phyloP scores from a whole-genome alignment of 2,888 invertebrate genomes.

The Callimorpha dominula region DNA sequence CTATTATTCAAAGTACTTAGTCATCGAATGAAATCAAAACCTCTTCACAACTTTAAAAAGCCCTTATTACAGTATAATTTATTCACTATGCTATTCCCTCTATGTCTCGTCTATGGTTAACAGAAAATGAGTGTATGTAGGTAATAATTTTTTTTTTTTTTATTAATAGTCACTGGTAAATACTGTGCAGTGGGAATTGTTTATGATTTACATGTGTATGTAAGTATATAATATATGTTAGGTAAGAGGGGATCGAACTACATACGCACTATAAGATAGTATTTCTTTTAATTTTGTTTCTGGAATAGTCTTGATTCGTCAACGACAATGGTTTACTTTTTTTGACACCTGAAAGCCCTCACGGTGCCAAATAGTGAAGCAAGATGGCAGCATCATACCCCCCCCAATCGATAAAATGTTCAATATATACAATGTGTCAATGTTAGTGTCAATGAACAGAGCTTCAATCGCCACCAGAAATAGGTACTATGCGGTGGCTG shows the following conservation, averaged over 20 bases:
- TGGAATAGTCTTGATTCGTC: too few relatives aligned
- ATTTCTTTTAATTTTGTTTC: too few relatives aligned
- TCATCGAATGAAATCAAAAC: constrained; percentile 12
- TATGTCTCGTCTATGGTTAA: constrained; percentile 4
- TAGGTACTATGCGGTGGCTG: too few relatives aligned
- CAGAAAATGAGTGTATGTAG: constrained; percentile 12
- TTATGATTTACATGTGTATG: neutral
- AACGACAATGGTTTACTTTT: too few relatives aligned
- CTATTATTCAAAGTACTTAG: constrained; percentile 6
- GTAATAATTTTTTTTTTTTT: constrained; percentile 18
- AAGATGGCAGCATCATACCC: too few relatives aligned
- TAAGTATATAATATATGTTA: neutral
- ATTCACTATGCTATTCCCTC: constrained; percentile 15
- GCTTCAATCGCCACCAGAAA: too few relatives aligned
- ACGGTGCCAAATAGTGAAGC: too few relatives aligned
- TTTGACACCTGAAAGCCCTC: too few relatives aligned
- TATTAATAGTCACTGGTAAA: constrained; percentile 6
- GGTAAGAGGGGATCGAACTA: neutral
- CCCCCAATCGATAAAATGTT: too few relatives aligned
- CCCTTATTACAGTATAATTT: constrained; percentile 18
- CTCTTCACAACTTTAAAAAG: constrained; percentile 14
- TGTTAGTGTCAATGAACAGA: too few relatives aligned
- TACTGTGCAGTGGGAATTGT: neutral
- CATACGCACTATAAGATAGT: neutral
- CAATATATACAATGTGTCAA: too few relatives aligned